phyloP scores from a whole-genome alignment of 1,140 invertebrate species.

The Drosophila miranda region DNA sequence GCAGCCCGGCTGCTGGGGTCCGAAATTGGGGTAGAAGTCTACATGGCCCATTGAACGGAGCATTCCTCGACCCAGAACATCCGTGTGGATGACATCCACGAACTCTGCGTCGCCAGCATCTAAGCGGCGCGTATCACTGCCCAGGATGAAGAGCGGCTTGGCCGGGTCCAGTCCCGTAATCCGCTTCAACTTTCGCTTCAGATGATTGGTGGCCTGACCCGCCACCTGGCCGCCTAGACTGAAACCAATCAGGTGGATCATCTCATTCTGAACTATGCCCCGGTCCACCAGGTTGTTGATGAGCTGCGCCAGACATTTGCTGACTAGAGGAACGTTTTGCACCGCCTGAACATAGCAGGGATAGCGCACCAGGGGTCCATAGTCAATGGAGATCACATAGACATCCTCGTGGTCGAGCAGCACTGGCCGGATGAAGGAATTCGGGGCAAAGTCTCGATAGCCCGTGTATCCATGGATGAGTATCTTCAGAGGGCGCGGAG shows the following conservation, averaged over 20 bases:
- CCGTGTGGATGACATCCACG: conserved; percentile 86
- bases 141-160: conserved; percentile 84
- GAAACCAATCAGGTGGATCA: conserved; percentile 94
- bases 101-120: conserved; percentile 85
- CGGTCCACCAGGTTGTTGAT: conserved; percentile 85
- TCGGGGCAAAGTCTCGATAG: conserved; percentile 84
- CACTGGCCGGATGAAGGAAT: conserved; percentile 84
- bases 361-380: conserved; percentile 83
- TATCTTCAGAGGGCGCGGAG: conserved; percentile 84
- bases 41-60: conserved; percentile 83
- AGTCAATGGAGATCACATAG: conserved; percentile 86
- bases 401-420: conserved; percentile 83
- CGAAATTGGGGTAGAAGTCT: conserved; percentile 87
- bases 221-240: conserved; percentile 94
- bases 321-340: conserved; percentile 84
- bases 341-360: conserved; percentile 85
- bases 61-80: conserved; percentile 84
- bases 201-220: conserved; percentile 89
- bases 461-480: conserved; percentile 87
- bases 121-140: conserved; percentile 82
- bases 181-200: conserved; percentile 82
- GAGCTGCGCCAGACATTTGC: conserved; percentile 85
- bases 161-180: conserved; percentile 86
- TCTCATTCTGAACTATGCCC: conserved; percentile 84
- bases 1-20: conserved; percentile 86